phyloP scores from a whole-genome alignment of 1,140 invertebrate species.

The Drosophila nikananu region DNA sequence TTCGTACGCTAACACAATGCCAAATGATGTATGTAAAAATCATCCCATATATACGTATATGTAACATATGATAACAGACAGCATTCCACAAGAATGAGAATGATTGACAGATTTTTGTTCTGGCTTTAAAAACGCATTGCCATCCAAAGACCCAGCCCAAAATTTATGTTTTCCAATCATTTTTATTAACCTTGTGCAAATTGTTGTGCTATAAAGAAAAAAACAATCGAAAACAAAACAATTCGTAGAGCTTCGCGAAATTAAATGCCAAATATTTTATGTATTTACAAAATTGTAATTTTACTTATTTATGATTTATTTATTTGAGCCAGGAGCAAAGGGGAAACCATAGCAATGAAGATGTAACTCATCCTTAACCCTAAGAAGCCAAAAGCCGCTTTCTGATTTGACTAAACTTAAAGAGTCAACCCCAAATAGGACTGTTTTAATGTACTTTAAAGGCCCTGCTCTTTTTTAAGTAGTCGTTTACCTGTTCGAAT shows the following conservation, averaged over 20 bases:
- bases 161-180: constrained; percentile 34
- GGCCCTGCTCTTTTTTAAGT: background rate
- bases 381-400: background rate
- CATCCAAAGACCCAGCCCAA: constrained; percentile 60
- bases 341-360: constrained; percentile 13
- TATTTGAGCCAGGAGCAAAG: constrained; percentile 29
- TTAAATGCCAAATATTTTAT: constrained; percentile 80
- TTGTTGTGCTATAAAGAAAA: constrained; percentile 47
- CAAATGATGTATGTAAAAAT: constrained; percentile 50
- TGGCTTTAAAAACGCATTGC: constrained; percentile 42
- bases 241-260: constrained; percentile 75
- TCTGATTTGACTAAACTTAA: background rate
- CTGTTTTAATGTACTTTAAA: constrained; percentile 1
- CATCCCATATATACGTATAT: constrained; percentile 29
- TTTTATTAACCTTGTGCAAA: constrained; percentile 37
- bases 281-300: constrained; percentile 70
- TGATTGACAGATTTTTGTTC: constrained; percentile 58
- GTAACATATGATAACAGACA: constrained; percentile 28
- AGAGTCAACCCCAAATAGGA: background rate
- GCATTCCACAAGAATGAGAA: constrained; percentile 73
- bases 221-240: constrained; percentile 31
- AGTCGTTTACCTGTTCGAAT: background rate
- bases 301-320: constrained; percentile 36
- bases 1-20: constrained; percentile 49
- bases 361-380: constrained; percentile 10